Evolutionary conservation across 2,797 vertebrate species (phyloP), one percentile per base, ranked within the genome.

Genomic region (Lithobates sylvaticus): DNA sequence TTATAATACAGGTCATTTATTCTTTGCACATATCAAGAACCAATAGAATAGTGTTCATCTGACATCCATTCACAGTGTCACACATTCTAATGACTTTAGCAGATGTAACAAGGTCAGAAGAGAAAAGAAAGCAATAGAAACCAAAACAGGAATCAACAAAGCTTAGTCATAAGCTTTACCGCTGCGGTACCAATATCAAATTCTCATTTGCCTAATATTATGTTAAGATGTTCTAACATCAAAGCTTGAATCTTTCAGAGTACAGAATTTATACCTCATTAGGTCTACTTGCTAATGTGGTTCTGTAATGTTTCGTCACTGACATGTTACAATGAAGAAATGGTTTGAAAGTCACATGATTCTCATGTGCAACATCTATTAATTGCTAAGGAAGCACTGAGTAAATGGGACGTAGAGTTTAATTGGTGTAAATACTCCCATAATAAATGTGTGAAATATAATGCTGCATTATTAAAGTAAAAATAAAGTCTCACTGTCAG

Each of bases 231-330:
- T 74, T 26, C 72, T 50, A 74, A 50, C 10, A 47, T 74, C 72
- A 50, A 74, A 9, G 42, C 72, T n/a, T 13, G 39, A 44, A 73
- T 73, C 23, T 73, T 12, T 74, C n/a, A 74, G 5, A 29, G 12
- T 27, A 9, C 27, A 74, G 72, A 42, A 50, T 74, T 74, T 74
- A 47, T 39, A 74, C 47, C 72, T 74, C 42, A 74, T 74, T 74
- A 74, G 15, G 42, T 74, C 72, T 74, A 50, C 42, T 16, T 74
- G 0, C 39, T 50, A 13, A 74, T 27, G 47, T 74, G 12, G 42
- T 27, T 27, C 34, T 23, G 21, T 71, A 42, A 42, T 39, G 23
- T 39, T 71, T 69, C 32, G 9, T 15, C 32, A 71, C 69, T 71
- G 21, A 42, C 32, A 71, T 21, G 36, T 39, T 9, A 39, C 39